Evolutionary conservation across 2,113 vertebrate genomes (phyloP).

Genomic region (Tupaia tana): DNA sequence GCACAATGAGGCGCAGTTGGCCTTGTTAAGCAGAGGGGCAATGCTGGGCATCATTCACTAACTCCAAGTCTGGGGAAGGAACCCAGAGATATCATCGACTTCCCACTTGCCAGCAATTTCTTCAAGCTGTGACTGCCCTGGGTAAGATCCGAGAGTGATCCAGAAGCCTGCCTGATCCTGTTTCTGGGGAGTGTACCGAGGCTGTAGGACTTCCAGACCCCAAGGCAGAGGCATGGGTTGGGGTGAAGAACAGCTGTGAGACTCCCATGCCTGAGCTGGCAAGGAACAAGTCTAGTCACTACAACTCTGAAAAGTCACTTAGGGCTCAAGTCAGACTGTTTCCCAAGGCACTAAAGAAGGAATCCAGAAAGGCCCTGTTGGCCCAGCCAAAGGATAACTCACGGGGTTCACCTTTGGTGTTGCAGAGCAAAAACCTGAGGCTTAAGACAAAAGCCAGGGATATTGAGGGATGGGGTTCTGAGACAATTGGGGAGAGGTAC

Average conservation of each 20-base stretch:
- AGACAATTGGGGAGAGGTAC: neutral
- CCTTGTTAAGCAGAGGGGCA: neutral
- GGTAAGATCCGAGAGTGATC: neutral
- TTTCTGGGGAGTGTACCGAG: neutral
- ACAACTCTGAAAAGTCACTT: neutral
- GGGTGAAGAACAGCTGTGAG: neutral
- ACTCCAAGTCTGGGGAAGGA: neutral
- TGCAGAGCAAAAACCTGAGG: neutral
- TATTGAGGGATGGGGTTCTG: neutral
- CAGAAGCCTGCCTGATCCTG: neutral
- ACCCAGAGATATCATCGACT: neutral
- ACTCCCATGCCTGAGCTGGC: fast-evolving
- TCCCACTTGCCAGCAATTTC: neutral
- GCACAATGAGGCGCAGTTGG: neutral
- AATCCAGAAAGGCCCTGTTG: neutral
- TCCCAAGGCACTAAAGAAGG: neutral
- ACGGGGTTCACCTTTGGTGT: neutral
- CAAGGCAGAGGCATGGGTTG: neutral
- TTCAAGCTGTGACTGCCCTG: neutral
- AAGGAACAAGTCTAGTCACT: neutral
- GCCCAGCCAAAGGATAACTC: neutral
- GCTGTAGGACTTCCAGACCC: neutral
- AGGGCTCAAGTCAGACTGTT: neutral
- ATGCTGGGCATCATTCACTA: fast-evolving
- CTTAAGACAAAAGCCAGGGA: neutral